Evolutionary conservation across 2,888 invertebrate genomes (phyloP), one percentile per base, ranked within the genome.

Genomic region (Nomada fucata): DNA sequence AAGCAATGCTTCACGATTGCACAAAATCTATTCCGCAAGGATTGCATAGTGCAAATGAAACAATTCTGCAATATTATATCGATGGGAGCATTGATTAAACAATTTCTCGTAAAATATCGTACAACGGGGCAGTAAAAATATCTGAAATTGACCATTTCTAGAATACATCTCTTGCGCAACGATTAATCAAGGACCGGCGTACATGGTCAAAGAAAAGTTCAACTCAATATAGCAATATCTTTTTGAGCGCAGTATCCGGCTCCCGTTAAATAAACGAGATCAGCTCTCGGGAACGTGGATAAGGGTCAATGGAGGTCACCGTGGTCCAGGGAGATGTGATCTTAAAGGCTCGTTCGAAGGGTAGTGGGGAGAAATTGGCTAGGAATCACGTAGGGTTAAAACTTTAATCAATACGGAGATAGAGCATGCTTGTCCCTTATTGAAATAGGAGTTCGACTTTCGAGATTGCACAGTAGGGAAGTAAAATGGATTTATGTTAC

Each of bases 331-430:
- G 77, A 78, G 67, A 78, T 78, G 77, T 67, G 77, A 76, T 78
- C 77, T 87, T 84, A 82, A 85, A 83, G 81, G 80, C 73, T 79
- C 85, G 55, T 76, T 83, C 84, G 81, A 79, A 81, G 82, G 82
- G 79, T 78, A 70, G 82, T 77, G 81, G 69, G 75, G 83, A 79
- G 84, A 83, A 84, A 87, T 87, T 76, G 82, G 81, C 71, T 55
- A 44, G 84, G 84, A 86, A 70, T 73, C 84, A 59, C 78, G 72
- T 74, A 72, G 80, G 84, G 84, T 86, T 84, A 85, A 86, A 88
- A 86, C 78, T 86, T 85, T 84, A 84, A 87, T 86, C 86, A 82
- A 87, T 84, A 73, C 72, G 74, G 73, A 76, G 79, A 78, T 74
- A 65, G 79, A 82, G 59, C 69, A 50, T 63, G 52, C 67, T 61